These are phyloP conservation scores for Epizoanthus fatuus DNA, from an alignment of 92 coral and sea anemone genomes.

Conservation along the genomic window DNA sequence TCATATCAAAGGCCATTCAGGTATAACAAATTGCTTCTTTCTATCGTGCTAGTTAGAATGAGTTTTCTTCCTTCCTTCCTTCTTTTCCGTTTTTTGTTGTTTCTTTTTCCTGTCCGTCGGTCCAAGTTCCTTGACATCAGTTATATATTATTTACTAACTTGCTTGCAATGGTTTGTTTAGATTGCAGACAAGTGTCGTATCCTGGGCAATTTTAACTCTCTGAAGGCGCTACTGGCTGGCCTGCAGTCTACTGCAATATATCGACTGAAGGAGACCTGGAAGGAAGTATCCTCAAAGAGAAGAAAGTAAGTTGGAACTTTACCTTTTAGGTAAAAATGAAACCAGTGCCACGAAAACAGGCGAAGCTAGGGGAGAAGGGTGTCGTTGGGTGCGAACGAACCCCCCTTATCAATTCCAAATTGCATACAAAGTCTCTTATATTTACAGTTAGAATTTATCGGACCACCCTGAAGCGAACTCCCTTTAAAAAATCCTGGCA, in stretches of 20 bases:
- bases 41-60: not conserved
- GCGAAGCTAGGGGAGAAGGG: no score
- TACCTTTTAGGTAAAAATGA: not conserved
- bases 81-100: not conserved
- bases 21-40: constrained; percentile 28
- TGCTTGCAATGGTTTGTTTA: constrained; percentile 10
- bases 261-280: constrained; percentile 96
- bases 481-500: no score
- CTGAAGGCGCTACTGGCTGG: constrained; percentile 98
- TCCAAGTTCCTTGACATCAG: not conserved
- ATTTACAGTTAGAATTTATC: no score
- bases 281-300: constrained; percentile 95
- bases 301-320: constrained; percentile 80
- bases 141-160: not conserved
- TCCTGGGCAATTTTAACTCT: constrained; percentile 95
- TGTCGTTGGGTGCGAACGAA: no score
- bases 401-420: no score
- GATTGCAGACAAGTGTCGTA: constrained; percentile 97
- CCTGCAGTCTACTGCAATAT: constrained; percentile 94
- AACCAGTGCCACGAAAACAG: not conserved
- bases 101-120: not conserved
- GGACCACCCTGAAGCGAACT: no score
- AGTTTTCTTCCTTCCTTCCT: not conserved
- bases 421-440: no score
- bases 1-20: constrained; percentile 95